These are phyloP conservation scores for Aptenodytes forsteri DNA, from an alignment of 2,113 vertebrate species.

Conservation along the genomic window DNA sequence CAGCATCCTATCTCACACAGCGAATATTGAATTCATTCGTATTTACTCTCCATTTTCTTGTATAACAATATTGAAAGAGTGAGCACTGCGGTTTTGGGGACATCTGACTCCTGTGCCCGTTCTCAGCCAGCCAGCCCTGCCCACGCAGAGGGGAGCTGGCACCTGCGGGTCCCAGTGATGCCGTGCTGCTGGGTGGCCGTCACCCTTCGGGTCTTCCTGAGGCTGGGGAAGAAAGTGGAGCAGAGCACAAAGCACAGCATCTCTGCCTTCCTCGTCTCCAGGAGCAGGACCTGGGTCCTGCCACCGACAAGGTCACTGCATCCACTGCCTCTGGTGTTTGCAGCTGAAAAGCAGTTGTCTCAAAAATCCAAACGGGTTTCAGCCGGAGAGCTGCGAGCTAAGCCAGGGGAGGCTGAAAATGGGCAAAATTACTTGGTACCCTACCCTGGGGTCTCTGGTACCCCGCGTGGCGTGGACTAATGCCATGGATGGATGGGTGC, in stretches of 20 bases:
- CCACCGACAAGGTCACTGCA: rapidly evolving
- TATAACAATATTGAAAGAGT: slow-evolving; percentile 10
- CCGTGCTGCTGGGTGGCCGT: not conserved
- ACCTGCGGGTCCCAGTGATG: too few species aligned
- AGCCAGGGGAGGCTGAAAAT: not conserved
- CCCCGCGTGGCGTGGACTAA: rapidly evolving
- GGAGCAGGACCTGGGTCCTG: not conserved
- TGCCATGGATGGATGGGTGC: not conserved
- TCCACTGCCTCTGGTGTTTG: not conserved
- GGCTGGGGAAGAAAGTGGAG: not conserved
- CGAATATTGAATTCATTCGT: slow-evolving; percentile 61
- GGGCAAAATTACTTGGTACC: rapidly evolving
- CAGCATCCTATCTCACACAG: slow-evolving; percentile 34
- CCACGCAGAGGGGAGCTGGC: not conserved
- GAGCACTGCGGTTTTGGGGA: not conserved
- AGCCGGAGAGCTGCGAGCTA: rapidly evolving
- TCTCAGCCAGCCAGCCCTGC: not conserved
- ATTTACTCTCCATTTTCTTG: slow-evolving; percentile 55
- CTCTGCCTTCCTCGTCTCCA: not conserved
- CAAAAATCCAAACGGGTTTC: not conserved
- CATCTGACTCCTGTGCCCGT: not conserved
- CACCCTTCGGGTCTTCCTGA: not conserved
- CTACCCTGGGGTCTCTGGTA: not conserved
- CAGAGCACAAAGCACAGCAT: not conserved
- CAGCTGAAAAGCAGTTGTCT: not conserved